Conservation (phyloP, 2,797 vertebrate species). For the Hyperoplus lanceolatus region DNA sequence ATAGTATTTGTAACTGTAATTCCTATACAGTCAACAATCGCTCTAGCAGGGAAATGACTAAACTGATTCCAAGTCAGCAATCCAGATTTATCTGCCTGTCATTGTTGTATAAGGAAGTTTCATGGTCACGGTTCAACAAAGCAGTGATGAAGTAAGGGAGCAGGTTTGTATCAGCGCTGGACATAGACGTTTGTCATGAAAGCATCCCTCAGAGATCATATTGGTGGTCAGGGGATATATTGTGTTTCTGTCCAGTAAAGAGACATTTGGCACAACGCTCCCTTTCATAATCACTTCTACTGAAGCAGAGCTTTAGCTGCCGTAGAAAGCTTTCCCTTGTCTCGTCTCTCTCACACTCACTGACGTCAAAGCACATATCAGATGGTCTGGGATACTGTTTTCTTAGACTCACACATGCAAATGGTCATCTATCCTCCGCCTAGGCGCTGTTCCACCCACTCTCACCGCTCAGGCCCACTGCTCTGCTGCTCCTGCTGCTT, state of each 20-base stretch:
- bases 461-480: constrained; percentile 39
- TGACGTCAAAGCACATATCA: constrained; percentile 60
- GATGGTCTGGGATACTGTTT: constrained; percentile 44
- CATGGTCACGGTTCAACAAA: constrained; percentile 77
- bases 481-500: constrained; percentile 69
- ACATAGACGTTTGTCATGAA: constrained; percentile 65
- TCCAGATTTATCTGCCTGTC: constrained; percentile 84
- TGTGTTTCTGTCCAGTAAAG: constrained; percentile 14
- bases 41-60: constrained; percentile 36
- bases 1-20: too few species aligned
- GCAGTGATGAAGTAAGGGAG: constrained; percentile 63
- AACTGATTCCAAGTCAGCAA: constrained; percentile 44
- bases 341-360: constrained; percentile 31
- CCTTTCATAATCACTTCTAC: constrained; percentile 2
- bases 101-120: constrained; percentile 80
- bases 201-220: constrained; percentile 57
- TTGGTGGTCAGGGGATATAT: constrained; percentile 22
- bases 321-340: constrained; percentile 22
- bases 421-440: constrained; percentile 51
- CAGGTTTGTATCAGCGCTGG: constrained; percentile 48
- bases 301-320: constrained; percentile 29
- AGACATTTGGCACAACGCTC: constrained; percentile 30
- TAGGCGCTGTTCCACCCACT: constrained; percentile 58
- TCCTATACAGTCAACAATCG: neutral
- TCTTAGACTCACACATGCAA: constrained; percentile 60